Evolutionary conservation across 2,113 vertebrate genomes (phyloP), one percentile per base, ranked within the genome.

Genomic region (Brachionichthys hirsutus): DNA sequence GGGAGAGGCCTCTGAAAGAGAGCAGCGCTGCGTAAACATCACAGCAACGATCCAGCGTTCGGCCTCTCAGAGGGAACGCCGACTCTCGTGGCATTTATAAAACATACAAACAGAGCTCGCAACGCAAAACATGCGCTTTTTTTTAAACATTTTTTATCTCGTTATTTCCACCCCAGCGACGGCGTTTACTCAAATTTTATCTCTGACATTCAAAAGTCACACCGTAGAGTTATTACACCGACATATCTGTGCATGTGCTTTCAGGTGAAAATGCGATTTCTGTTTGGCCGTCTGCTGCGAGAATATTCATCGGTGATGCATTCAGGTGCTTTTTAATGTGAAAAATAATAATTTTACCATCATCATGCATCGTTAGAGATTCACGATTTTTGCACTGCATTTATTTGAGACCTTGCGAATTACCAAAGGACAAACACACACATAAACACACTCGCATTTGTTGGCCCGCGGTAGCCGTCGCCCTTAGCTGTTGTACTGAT

Each of bases 11-110:
- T 67, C 55, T 73, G 70, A 74, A 59, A 66, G 22, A 51, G 65
- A 67, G 58, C 90, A 94, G 90, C 88, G 89, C 92, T 93, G 86
- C 90, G 93, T 94, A 94, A 96, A 95, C 94, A 93, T 88, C 69
- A 89, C 89, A 79, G 84, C 92, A 92, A 93, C 91, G 90, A 92
- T 90, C 93, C 78, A 81, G 90, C 87, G 83, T 92, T 92, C 91
- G 92, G 92, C 91, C 93, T 93, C 90, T 85, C 83, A 81, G 82
- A 92, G 88, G 91, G 24, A 89, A 90, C 36, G 92, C 88, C 92
- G 91, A 93, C 90, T 88, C 82, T 74, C 84, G 89, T 82, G 80
- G 87, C 89, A 88, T 90, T 63, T 89, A 87, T 89, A 89, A 90
- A 87, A 91, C 85, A 91, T 91, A 92, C 86, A 78, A 77, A 70